Percentiles rank a stretch among this genome's conserved stretches.
phyloP scores from a whole-genome alignment of 2,113 vertebrate species.

The Alligator mississippiensis region DNA sequence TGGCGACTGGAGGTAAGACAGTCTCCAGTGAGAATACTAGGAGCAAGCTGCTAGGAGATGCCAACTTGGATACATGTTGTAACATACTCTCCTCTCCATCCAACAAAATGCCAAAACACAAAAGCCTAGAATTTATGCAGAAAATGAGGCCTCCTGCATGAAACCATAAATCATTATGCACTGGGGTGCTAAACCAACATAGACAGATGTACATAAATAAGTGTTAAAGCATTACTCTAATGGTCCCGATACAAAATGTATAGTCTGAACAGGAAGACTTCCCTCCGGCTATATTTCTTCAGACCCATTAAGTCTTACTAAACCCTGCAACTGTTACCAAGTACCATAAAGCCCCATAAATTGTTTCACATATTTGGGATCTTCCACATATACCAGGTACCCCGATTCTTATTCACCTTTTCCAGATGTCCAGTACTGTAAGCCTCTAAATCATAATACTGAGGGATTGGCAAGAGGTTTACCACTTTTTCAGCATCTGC shows the following conservation, averaged over 20 bases:
- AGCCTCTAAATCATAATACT: slow-evolving; percentile 84
- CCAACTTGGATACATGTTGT: background rate
- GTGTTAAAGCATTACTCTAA: background rate
- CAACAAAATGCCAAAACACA: background rate
- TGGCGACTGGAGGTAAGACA: slow-evolving; percentile 45
- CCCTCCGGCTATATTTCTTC: background rate
- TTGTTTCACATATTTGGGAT: background rate
- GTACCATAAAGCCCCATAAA: background rate
- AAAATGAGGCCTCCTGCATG: background rate
- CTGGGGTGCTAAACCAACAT: background rate
- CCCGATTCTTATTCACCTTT: slow-evolving; percentile 65
- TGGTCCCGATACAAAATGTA: background rate
- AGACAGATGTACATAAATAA: background rate
- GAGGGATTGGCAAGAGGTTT: slow-evolving; percentile 88
- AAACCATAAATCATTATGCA: background rate
- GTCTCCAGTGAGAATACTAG: background rate
- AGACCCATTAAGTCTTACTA: background rate
- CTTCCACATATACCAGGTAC: background rate
- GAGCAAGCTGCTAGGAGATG: background rate
- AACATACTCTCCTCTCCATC: background rate
- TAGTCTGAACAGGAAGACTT: background rate
- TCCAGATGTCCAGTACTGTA: slow-evolving; percentile 69
- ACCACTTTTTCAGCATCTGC: slow-evolving; percentile 78
- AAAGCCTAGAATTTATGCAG: background rate
- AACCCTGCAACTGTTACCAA: background rate